Evolutionary conservation across 2,113 vertebrate species (phyloP).

Genomic region (Coreoperca whiteheadi): DNA sequence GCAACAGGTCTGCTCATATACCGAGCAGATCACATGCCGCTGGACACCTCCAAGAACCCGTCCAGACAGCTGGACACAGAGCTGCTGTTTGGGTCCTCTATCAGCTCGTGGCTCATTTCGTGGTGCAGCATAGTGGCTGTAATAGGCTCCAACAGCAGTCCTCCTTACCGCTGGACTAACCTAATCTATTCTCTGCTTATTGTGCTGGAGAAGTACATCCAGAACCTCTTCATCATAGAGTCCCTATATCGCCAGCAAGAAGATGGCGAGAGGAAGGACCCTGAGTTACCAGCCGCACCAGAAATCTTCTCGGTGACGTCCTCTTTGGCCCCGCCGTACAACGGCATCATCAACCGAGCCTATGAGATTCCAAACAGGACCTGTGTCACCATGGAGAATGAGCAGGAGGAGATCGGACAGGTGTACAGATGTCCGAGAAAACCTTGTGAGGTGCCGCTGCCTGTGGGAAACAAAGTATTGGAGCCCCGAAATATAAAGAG

Average conservation of each 20-base stretch:
- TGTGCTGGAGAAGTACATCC: conserved; percentile 93
- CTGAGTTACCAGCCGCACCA: conserved; percentile 72
- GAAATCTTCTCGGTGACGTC: conserved; percentile 88
- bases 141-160: conserved; percentile 80
- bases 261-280: conserved; percentile 63
- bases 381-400: conserved; percentile 58
- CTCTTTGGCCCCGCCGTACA: conserved; percentile 76
- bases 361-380: conserved; percentile 57
- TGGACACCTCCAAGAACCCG: conserved; percentile 91
- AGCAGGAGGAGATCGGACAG: conserved; percentile 73
- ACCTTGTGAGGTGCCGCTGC: conserved; percentile 70
- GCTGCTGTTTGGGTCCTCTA: conserved; percentile 91
- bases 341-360: conserved; percentile 84
- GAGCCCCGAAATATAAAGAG: conserved; percentile 81
- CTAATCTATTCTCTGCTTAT: conserved; percentile 90
- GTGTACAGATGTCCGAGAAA: conserved; percentile 60
- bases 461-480: conserved; percentile 38
- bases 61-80: conserved; percentile 92
- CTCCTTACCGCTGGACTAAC: conserved; percentile 90
- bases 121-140: conserved; percentile 94
- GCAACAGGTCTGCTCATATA: conserved; percentile 88
- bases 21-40: conserved; percentile 83
- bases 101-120: conserved; percentile 96
- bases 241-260: conserved; percentile 89
- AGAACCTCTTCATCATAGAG: conserved; percentile 97